These are phyloP conservation scores for Symphodus melops DNA, from an alignment of 2,113 vertebrate species.

Conservation along the genomic window DNA sequence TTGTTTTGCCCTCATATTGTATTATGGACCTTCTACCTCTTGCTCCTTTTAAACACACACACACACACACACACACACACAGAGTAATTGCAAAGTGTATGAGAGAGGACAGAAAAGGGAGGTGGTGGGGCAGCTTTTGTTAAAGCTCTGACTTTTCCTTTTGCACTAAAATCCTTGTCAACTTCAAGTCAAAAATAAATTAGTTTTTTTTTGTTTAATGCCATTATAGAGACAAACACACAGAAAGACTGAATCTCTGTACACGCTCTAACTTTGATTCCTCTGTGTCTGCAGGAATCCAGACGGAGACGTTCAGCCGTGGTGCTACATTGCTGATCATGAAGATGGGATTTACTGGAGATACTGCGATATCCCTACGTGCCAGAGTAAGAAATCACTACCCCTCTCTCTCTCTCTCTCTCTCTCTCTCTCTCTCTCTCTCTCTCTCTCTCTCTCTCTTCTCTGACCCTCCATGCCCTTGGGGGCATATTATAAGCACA, in stretches of 20 bases:
- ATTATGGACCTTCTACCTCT: neutral
- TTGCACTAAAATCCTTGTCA: too few relatives aligned
- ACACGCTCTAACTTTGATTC: neutral
- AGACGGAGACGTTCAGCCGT: slow-evolving; percentile 95
- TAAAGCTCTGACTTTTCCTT: too few relatives aligned
- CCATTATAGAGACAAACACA: neutral
- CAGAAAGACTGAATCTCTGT: neutral
- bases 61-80: too few relatives aligned
- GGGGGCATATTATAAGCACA: slow-evolving; percentile 2
- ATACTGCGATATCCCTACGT: slow-evolving; percentile 94
- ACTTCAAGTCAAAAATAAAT: too few relatives aligned
- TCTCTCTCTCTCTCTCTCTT: neutral
- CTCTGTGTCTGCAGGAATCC: slow-evolving; percentile 87
- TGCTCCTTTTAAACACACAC: neutral
- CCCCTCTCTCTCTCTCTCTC: neutral
- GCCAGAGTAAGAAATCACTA: slow-evolving; percentile 89
- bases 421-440: neutral
- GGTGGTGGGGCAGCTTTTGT: too few relatives aligned
- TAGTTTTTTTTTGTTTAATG: too few relatives aligned
- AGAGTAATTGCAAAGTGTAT: too few relatives aligned
- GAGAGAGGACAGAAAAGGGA: neutral
- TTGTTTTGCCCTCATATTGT: slow-evolving; percentile 12
- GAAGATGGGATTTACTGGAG: slow-evolving; percentile 97
- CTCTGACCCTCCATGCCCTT: slow-evolving; percentile 22
- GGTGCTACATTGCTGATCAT: slow-evolving; percentile 95